These are phyloP conservation scores for Papilio aristodemus DNA, from an alignment of 1,140 invertebrate species.

Conservation along the genomic window DNA sequence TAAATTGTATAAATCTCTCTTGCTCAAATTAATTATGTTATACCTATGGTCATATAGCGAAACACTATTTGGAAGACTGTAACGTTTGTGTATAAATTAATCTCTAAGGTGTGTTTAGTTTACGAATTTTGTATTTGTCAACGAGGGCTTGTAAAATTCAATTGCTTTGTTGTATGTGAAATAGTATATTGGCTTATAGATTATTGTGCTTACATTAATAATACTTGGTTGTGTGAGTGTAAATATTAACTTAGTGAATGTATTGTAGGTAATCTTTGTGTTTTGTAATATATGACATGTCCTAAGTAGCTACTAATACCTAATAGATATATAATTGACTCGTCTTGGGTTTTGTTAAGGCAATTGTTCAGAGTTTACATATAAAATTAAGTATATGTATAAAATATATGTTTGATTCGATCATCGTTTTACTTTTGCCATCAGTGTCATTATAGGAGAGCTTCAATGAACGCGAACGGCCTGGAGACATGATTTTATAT, in stretches of 20 bases:
- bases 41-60: slow-evolving; percentile 18
- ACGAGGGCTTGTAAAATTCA: neutral
- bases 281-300: slow-evolving; percentile 12
- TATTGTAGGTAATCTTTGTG: neutral
- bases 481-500: slow-evolving; percentile 25
- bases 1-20: neutral
- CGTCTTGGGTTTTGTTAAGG: neutral
- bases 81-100: slow-evolving; percentile 51
- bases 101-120: slow-evolving; percentile 29
- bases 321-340: neutral
- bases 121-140: neutral
- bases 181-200: slow-evolving; percentile 39
- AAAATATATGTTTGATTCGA: neutral
- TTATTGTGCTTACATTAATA: slow-evolving; percentile 44
- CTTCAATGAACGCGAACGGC: slow-evolving; percentile 9
- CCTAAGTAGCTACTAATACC: neutral
- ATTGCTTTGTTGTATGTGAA: slow-evolving; percentile 31
- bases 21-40: slow-evolving; percentile 30
- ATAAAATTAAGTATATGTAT: neutral
- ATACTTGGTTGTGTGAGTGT: slow-evolving; percentile 69
- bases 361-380: slow-evolving; percentile 16
- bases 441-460: slow-evolving; percentile 8
- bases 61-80: slow-evolving; percentile 46
- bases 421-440: neutral
- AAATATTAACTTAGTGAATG: slow-evolving; percentile 47